phyloP scores from a whole-genome alignment of 2,888 invertebrate genomes.

The Polyommatus icarus region DNA sequence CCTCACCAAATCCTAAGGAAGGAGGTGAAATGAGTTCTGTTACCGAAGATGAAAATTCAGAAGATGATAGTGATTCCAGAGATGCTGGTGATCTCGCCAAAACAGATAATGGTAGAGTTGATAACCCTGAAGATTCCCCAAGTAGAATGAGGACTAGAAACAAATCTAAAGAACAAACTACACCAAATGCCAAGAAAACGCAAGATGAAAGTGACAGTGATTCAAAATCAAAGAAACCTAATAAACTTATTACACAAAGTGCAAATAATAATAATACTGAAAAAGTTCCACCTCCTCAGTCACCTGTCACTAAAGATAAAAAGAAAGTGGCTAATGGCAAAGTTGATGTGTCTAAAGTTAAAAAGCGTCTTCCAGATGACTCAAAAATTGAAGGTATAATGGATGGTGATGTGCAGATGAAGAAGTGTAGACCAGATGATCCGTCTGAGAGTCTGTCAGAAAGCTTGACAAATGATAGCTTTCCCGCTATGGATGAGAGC shows the following conservation, averaged over 20 bases:
- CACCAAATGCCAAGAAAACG: conserved; percentile 71
- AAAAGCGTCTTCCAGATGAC: conserved; percentile 80
- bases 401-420: conserved; percentile 82
- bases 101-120: conserved; percentile 89
- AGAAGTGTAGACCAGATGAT: conserved; percentile 75
- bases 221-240: conserved; percentile 64
- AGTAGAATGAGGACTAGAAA: conserved; percentile 94
- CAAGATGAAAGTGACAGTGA: conserved; percentile 77
- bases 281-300: conserved; percentile 57
- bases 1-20: conserved; percentile 85
- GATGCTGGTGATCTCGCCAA: conserved; percentile 89
- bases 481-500: conserved; percentile 87
- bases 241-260: conserved; percentile 62
- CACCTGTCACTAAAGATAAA: conserved; percentile 68
- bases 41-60: conserved; percentile 94
- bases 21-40: conserved; percentile 88
- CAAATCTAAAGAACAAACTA: conserved; percentile 88
- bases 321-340: conserved; percentile 74
- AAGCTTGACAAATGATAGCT: conserved; percentile 92
- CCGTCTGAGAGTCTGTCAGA: conserved; percentile 89
- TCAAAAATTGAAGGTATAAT: conserved; percentile 81
- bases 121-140: conserved; percentile 89
- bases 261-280: conserved; percentile 69
- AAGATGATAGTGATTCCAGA: conserved; percentile 96
- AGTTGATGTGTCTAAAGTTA: conserved; percentile 78